Percentiles rank a stretch among this genome's conserved stretches.
Evolutionary conservation across 2,113 vertebrate genomes (phyloP).

Genomic region (Platichthys stellatus): DNA sequence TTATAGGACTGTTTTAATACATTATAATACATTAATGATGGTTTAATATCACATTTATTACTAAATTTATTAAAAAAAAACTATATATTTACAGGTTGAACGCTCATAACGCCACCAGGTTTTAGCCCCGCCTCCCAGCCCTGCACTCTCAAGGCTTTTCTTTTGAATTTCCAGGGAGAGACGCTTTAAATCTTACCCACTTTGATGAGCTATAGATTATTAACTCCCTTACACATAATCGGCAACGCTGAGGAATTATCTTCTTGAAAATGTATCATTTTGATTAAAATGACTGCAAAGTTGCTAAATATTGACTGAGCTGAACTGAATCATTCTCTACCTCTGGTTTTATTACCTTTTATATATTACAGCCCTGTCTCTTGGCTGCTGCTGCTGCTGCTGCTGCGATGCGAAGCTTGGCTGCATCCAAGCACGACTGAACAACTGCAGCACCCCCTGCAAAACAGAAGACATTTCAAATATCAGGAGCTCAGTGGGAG

Average conservation of each 20-base stretch:
- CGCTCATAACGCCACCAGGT: no score
- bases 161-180: background rate
- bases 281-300: constrained; percentile 29
- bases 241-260: background rate
- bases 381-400: background rate
- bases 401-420: constrained; percentile 6
- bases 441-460: constrained; percentile 5
- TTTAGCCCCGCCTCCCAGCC: background rate
- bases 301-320: constrained; percentile 35
- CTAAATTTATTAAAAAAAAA: no score
- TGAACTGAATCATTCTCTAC: constrained; percentile 25
- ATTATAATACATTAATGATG: no score
- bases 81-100: no score
- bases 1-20: no score
- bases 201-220: background rate
- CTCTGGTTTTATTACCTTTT: constrained; percentile 32
- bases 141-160: background rate
- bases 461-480: constrained; percentile 38
- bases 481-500: constrained; percentile 45
- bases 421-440: constrained; percentile 12
- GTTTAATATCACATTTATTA: no score
- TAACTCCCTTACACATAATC: constrained; percentile 18
- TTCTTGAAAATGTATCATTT: constrained; percentile 15
- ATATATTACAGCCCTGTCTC: constrained; percentile 17
- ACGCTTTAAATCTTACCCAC: constrained; percentile 1